Percentiles rank a stretch among this genome's conserved stretches.
These are phyloP conservation scores for Cyclophora punctaria DNA, from an alignment of 2,888 invertebrate genomes.

Conservation along the genomic window DNA sequence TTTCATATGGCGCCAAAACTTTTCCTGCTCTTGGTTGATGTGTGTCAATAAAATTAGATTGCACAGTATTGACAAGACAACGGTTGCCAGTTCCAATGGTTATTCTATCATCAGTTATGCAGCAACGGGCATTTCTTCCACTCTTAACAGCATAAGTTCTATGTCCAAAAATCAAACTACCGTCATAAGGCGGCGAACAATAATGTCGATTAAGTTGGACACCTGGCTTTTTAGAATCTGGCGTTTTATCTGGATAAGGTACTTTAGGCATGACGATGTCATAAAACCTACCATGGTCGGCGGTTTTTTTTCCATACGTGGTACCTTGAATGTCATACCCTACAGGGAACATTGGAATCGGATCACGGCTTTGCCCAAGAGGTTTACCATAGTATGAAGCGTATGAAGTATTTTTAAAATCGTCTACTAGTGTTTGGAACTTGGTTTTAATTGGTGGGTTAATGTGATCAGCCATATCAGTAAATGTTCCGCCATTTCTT, in stretches of 20 bases:
- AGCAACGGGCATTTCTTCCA: constrained; percentile 62
- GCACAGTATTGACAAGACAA: constrained; percentile 46
- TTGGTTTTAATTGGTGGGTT: constrained; percentile 51
- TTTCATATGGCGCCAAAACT: constrained; percentile 63
- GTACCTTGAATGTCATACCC: constrained; percentile 43
- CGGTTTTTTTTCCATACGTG: constrained; percentile 49
- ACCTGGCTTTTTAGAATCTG: constrained; percentile 31
- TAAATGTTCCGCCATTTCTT: constrained; percentile 38
- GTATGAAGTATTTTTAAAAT: constrained; percentile 52
- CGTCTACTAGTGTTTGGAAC: constrained; percentile 47
- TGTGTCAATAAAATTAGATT: constrained; percentile 50
- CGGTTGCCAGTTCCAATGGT: constrained; percentile 45
- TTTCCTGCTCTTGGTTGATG: constrained; percentile 50
- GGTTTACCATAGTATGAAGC: constrained; percentile 53
- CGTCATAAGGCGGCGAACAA: constrained; percentile 54
- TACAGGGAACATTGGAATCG: constrained; percentile 54
- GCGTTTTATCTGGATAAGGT: constrained; percentile 45
- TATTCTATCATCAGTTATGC: constrained; percentile 51
- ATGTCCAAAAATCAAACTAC: constrained; percentile 59
- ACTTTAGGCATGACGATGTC: constrained; percentile 56
- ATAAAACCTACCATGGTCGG: constrained; percentile 40
- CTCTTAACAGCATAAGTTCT: constrained; percentile 56
- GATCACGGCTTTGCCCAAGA: constrained; percentile 41
- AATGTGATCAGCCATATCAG: constrained; percentile 34
- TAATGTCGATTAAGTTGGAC: constrained; percentile 44